Evolutionary conservation across 2,797 vertebrate species (phyloP), one percentile per base, ranked within the genome.

Genomic region (Rallus crepitans): DNA sequence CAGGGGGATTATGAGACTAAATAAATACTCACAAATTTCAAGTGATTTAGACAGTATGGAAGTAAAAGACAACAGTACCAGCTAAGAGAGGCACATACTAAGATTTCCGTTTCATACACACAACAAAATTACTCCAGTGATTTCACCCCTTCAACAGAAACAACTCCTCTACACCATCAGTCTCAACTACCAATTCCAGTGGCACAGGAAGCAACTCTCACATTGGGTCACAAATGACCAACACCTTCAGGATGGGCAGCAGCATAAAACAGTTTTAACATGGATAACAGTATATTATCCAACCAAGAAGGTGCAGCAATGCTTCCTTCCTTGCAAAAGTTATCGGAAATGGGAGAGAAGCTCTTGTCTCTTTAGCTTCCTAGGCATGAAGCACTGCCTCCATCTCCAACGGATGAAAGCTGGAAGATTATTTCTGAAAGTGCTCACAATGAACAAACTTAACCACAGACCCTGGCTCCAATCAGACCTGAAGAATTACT

Each of bases 401-500:
- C 61, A 55, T 35, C 42, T 60, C 63, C 88, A 71, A 1, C 56
- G 11, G 94, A 96, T 4, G 75, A 86, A 50, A 97, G 70, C 80
- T 82, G 95, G 25, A 97, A 94, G 57, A 85, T 61, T n/a, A 59
- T 96, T 64, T 85, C 96, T 70, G 94, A 96, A 57, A 96, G 73
- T 6, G 39, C 50, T 47, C 60, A 31, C 27, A n/a, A 96, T 60
- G 82, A 89, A 42, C 5, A 3, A 89, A 87, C 69, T 53, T 82
- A 89, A 92, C n/a, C 40, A 53, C 65, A 95, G 19, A 15, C 30
- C 4, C 57, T 35, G 24, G 56, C 56, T 15, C 37, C 63, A 77
- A 45, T 95, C 61, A 97, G 90, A 93, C 97, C 97, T 2, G 94
- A 97, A 65, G 97, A 97, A 90, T 87, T 95, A 70, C 80, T 97